These are phyloP conservation scores for Cyphomyrmex costatus DNA, from an alignment of 1,140 invertebrate species.

Conservation along the genomic window DNA sequence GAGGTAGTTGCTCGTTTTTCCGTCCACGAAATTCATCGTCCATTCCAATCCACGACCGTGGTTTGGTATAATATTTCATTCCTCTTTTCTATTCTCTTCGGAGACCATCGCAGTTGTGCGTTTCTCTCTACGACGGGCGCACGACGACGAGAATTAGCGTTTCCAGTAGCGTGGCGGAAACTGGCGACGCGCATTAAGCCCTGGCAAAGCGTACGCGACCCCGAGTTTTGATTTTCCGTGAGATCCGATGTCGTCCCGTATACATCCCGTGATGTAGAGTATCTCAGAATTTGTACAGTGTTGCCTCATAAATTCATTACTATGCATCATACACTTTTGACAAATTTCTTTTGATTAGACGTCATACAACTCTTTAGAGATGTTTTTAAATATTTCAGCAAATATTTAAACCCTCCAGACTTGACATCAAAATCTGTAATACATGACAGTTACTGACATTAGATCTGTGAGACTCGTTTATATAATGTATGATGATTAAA, in stretches of 20 bases:
- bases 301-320: neutral
- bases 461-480: too few relatives aligned
- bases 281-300: neutral
- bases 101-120: neutral
- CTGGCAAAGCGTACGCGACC: constrained; percentile 12
- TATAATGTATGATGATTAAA: too few relatives aligned
- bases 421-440: too few relatives aligned
- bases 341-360: neutral
- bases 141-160: constrained; percentile 52
- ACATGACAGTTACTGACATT: too few relatives aligned
- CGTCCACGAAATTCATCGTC: constrained; percentile 31
- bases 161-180: constrained; percentile 28
- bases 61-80: constrained; percentile 48
- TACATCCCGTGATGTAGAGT: neutral
- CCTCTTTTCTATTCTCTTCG: constrained; percentile 40
- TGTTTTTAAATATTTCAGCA: neutral
- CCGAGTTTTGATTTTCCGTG: constrained; percentile 53
- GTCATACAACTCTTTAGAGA: neutral
- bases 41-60: constrained; percentile 19
- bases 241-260: constrained; percentile 35
- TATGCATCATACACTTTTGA: neutral
- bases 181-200: constrained; percentile 38
- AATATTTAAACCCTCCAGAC: too few relatives aligned
- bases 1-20: neutral
- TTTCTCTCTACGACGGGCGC: neutral